Base-by-base conservation (phyloP, 2,888 invertebrate genomes). In the Drosophila neutralis region DNA sequence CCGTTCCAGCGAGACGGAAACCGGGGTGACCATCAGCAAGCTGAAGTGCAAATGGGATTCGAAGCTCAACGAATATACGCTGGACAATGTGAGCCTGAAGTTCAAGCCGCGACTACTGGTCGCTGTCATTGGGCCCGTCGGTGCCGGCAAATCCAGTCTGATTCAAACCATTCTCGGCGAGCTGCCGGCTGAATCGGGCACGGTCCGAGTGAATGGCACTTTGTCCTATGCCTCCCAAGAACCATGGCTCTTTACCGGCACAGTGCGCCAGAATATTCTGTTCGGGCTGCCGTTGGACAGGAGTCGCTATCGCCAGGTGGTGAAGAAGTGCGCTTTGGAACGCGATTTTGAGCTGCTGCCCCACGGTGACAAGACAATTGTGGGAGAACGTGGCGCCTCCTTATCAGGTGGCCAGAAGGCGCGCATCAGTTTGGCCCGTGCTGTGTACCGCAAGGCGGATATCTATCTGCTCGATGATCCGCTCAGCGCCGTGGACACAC, bases 391-490 rank as follows among this genome's bases (percentile, higher is more conserved):
- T 31, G 98, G 98, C 24, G 95, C 96, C 73, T 96, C 96, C 79
- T 94, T 98, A 18, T 97, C 97, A 83, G 98, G 98, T 78, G 95
- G 98, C 4, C 98, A 98, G 92, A 95, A 97, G 73, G 98, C 98
- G 0, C 95, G 98, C 78, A 96, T 98, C 65, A 97, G 97, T 69
- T 94, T 98, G 60, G 98, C 97, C 0, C 95, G 98, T 80, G 96
- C 98, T 0, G 95, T 98, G 0, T 98, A 98, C 93, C 95, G 96
- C 69, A 95, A 97, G 74, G 96, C 97, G 0, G 97, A 97, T 88
- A 95, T 98, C 77, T 98, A 98, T 91, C 93, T 98, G 29, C 93
- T 98, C 61, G 98, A 98, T 92, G 98, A 98, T 94, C 98, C 98
- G 0, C 94, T 98, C 58, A 96, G 97, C 64, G 98, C 98, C 0